phyloP scores from a whole-genome alignment of 2,113 vertebrate species.

The Psilopogon haemacephalus region DNA sequence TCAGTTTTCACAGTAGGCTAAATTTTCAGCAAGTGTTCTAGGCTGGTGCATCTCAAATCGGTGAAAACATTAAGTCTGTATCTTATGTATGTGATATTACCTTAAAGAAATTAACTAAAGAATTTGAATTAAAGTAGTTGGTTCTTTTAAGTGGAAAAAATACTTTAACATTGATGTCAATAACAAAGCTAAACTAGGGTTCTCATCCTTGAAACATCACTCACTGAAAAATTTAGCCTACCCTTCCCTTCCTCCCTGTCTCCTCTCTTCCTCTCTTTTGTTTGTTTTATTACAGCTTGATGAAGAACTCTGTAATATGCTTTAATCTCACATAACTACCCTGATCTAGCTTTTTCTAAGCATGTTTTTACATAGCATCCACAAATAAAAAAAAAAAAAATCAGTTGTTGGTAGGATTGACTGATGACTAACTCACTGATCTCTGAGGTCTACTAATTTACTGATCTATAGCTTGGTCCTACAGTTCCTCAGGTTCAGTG shows the following conservation, averaged over 20 bases:
- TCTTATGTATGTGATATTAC: constrained; percentile 6
- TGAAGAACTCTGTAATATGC: constrained; percentile 71
- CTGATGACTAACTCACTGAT: constrained; percentile 69
- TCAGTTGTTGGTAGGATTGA: constrained; percentile 67
- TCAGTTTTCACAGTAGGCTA: neutral
- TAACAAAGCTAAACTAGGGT: constrained; percentile 66
- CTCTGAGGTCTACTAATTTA: constrained; percentile 60
- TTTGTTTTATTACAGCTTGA: constrained; percentile 72
- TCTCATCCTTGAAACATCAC: constrained; percentile 77
- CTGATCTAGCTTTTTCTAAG: constrained; percentile 68
- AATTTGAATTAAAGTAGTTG: constrained; percentile 54
- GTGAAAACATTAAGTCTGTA: neutral
- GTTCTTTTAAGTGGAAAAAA: constrained; percentile 64
- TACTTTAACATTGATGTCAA: constrained; percentile 64
- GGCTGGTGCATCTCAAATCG: neutral
- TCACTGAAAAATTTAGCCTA: constrained; percentile 74
- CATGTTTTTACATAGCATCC: constrained; percentile 67
- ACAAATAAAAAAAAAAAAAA: constrained; percentile 73
- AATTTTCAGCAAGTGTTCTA: neutral
- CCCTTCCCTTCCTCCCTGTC: neutral
- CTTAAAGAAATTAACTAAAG: constrained; percentile 59
- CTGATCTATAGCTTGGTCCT: constrained; percentile 25
- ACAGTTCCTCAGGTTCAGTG: neutral
- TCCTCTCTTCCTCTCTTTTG: neutral
- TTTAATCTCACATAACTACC: constrained; percentile 80